Evolutionary conservation across 1,140 invertebrate species (phyloP).

Genomic region (Lepidurus couesii): DNA sequence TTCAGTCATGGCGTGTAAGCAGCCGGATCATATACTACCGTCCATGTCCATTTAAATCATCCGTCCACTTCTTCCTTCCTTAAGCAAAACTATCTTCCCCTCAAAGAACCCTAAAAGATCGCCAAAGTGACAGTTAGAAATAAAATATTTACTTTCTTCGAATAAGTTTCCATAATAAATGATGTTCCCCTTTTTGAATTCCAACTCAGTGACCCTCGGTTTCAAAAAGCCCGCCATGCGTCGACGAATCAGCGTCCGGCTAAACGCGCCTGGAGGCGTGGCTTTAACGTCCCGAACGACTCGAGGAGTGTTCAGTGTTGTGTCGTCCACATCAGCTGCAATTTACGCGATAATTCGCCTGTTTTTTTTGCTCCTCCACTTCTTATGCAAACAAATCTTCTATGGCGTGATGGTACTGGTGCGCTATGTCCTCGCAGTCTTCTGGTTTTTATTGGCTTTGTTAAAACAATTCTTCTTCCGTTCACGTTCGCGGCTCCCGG

Average conservation of each 20-base stretch:
- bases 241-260: not conserved
- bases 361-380: not conserved
- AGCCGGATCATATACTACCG: not conserved
- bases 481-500: not conserved
- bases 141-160: too few relatives aligned
- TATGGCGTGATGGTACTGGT: slow-evolving; percentile 6
- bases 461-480: not conserved
- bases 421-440: not conserved
- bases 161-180: too few relatives aligned
- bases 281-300: not conserved
- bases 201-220: not conserved
- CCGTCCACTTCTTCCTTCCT: not conserved
- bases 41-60: not conserved
- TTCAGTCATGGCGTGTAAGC: not conserved
- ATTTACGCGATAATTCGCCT: not conserved
- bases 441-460: not conserved
- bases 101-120: too few relatives aligned
- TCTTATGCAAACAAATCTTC: not conserved
- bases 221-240: not conserved
- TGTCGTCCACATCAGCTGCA: not conserved
- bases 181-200: too few relatives aligned
- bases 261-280: not conserved
- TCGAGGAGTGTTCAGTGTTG: slow-evolving; percentile 6
- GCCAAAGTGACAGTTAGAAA: too few relatives aligned
- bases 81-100: too few relatives aligned